Evolutionary conservation across 2,888 invertebrate species (phyloP).

Genomic region (Yponomeuta malinellus): DNA sequence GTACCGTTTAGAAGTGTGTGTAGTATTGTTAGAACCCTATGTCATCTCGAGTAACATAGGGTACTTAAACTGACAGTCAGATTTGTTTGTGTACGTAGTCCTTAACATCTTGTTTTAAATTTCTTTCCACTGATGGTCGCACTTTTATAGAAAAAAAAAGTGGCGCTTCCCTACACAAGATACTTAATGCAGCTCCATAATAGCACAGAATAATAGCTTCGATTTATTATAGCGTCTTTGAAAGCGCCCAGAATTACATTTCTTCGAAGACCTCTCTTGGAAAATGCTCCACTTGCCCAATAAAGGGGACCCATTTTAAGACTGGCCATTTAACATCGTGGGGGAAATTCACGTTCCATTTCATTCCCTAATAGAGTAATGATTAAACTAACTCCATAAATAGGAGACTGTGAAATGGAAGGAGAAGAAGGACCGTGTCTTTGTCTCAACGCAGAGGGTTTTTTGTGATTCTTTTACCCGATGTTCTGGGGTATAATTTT

Average conservation of each 20-base stretch:
- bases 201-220: neutral
- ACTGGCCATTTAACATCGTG: neutral
- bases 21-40: too few relatives aligned
- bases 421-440: neutral
- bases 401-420: neutral
- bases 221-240: neutral
- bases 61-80: too few relatives aligned
- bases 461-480: neutral
- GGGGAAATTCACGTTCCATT: slow-evolving; percentile 6
- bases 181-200: too few relatives aligned
- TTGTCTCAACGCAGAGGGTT: neutral
- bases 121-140: too few relatives aligned
- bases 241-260: neutral
- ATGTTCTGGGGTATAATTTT: too few relatives aligned
- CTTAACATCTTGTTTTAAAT: too few relatives aligned
- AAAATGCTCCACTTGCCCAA: neutral
- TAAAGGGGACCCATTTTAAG: neutral
- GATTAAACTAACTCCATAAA: slow-evolving; percentile 9
- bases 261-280: neutral
- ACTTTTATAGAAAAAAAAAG: too few relatives aligned
- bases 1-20: too few relatives aligned
- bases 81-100: too few relatives aligned
- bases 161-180: too few relatives aligned
- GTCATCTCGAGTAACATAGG: too few relatives aligned
- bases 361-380: slow-evolving; percentile 13